Percentiles rank a stretch among this genome's conserved stretches.
phyloP scores from a whole-genome alignment of 2,113 vertebrate species.

The Anseranas semipalmata region DNA sequence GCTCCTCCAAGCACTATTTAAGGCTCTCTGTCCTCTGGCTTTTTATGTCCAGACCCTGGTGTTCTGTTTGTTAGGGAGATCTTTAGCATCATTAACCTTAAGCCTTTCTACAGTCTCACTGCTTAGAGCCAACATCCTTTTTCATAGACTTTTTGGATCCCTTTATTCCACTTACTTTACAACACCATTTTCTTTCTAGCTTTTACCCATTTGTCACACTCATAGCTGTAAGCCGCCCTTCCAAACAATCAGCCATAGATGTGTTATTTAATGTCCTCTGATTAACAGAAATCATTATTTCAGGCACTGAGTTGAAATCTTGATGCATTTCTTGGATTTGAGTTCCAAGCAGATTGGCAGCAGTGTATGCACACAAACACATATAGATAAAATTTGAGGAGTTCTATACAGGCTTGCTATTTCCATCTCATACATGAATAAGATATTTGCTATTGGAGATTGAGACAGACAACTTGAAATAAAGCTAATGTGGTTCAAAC shows the following conservation, averaged over 20 bases:
- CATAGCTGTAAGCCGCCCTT: not conserved
- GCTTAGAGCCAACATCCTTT: not conserved
- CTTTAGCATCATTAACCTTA: not conserved
- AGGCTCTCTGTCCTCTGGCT: not conserved
- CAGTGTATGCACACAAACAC: not conserved
- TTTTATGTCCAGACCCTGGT: not conserved
- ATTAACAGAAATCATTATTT: not conserved
- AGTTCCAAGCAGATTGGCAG: not conserved
- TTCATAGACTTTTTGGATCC: not conserved
- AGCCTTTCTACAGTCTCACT: not conserved
- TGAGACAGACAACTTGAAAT: not conserved
- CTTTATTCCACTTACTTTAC: not conserved
- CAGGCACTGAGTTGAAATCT: not conserved
- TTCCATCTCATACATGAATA: not conserved
- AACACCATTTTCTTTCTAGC: not conserved
- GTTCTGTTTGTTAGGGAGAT: not conserved
- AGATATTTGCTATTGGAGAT: not conserved
- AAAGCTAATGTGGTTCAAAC: not conserved
- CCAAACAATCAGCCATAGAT: not conserved
- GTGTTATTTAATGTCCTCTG: not conserved
- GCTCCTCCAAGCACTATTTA: not conserved
- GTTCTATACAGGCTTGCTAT: not conserved
- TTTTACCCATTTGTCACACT: not conserved
- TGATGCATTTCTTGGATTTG: not conserved
- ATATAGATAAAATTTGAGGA: not conserved